Evolutionary conservation across 2,888 invertebrate genomes (phyloP), one percentile per base, ranked within the genome.

Genomic region (Camponotus fellah): DNA sequence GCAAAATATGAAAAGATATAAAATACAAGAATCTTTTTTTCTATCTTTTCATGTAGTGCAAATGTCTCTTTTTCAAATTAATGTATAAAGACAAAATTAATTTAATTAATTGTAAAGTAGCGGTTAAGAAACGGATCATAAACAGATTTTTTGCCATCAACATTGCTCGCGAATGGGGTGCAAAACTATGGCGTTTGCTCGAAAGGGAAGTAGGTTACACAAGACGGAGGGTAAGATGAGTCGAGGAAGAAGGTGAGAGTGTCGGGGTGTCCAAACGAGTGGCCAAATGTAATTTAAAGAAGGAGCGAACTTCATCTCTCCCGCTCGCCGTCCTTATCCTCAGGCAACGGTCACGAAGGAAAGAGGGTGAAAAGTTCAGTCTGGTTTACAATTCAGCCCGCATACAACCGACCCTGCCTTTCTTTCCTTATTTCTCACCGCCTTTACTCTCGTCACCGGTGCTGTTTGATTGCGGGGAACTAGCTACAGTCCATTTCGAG

Each of bases 281-380:
- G 93, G 93, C 93, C 94, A 93, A 93, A 94, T 93, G 93, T 93
- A 94, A 94, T 94, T 93, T 93, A 93, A 94, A 93, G 92, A 92
- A 92, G 92, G 89, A 92, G 91, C 92, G 91, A 92, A 92, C 89
- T 92, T 91, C 87, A 89, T 90, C 86, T 89, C 87, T 89, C 87
- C 53, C 80, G 37, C 82, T 37, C 69, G 62, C 86, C 85, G 75
- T 77, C 76, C 85, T 81, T 53, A 76, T 81, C 88, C 88, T 85
- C 90, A 84, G 89, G 89, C 91, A 92, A 91, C 91, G 91, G 91
- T 86, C 91, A 91, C 91, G 91, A 92, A 9, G 60, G 8, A 53
- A 93, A 93, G 90, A 90, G 92, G 91, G 91, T 90, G 90, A 91
- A 92, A 93, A 92, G 91, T 92, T 91, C 88, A 87, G 89, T 83